Evolutionary conservation across 2,888 invertebrate species (phyloP), one percentile per base, ranked within the genome.

Genomic region (Nymphalis polychloros): DNA sequence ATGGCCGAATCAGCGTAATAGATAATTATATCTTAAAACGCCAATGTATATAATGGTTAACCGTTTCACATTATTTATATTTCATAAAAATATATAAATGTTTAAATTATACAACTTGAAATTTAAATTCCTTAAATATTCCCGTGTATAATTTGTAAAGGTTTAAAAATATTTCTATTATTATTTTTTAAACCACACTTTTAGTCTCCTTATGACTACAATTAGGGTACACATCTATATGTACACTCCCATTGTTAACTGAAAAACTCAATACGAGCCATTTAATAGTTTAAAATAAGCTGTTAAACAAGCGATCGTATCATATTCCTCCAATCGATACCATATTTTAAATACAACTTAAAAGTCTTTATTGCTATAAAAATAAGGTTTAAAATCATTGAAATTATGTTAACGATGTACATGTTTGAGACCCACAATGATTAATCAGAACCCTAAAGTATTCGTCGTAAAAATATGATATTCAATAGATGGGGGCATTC

Each of bases 401-500:
- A 16, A 7, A 6, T 17, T 8, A 5, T 20, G 1, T 23, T 17
- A 17, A 53, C 35, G 17, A 2, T 68, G 60, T 57, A 16, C 57
- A 68, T 49, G 46, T 49, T 49, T 47, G 19, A 59, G 47, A 49
- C 64, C 64, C 75, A 79, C 78, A 78, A 76, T 77, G 76, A 78
- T 78, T 76, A 79, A 79, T 78, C 74, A 76, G 73, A 72, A 67
- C 72, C 77, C 73, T 75, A 70, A 75, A 76, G 70, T 57, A 57
- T 73, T 75, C 76, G 72, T 81, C 80, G 81, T 81, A 82, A 81
- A 81, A 81, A 82, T 81, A 81, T 82, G 80, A 82, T 78, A 78
- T 80, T 79, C 74, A 77, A 81, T 80, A 79, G 75, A 74, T 76
- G 76, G 68, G 73, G 79, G 78, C 63, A 59, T 69, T 50, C 63